Conservation (phyloP, 2,797 vertebrate species). For the Diglossa cyanea region DNA sequence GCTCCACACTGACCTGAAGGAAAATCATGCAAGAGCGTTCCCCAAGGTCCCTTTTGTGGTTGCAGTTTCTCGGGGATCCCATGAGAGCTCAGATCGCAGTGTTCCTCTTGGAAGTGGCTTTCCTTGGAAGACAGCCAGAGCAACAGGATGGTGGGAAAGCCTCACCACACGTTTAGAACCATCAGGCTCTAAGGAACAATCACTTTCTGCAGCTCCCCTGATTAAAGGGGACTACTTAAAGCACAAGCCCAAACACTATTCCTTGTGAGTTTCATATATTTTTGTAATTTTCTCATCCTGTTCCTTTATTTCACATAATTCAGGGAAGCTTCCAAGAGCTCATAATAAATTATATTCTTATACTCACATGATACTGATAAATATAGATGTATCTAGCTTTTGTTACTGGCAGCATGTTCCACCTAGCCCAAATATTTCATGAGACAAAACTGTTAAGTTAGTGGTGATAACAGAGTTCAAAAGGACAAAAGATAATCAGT, state of each 20-base stretch:
- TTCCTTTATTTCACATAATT: neutral
- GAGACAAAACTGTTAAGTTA: neutral
- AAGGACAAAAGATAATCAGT: neutral
- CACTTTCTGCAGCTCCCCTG: neutral
- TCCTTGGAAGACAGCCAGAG: slow-evolving; percentile 26
- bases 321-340: neutral
- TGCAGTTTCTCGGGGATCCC: neutral
- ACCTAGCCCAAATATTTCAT: neutral
- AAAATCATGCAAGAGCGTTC: neutral
- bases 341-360: neutral
- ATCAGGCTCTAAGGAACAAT: neutral
- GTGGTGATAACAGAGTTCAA: neutral
- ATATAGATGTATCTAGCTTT: neutral
- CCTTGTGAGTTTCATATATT: neutral
- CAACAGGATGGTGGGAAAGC: slow-evolving; percentile 50
- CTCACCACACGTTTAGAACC: neutral
- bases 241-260: neutral
- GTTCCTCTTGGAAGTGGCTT: slow-evolving; percentile 17
- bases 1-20: neutral
- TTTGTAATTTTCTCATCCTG: neutral
- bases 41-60: slow-evolving; percentile 7
- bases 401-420: neutral
- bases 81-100: neutral
- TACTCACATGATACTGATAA: neutral
- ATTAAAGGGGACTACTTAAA: neutral